Evolutionary conservation across 2,113 vertebrate genomes (phyloP).

Genomic region (Setophaga kirtlandii): DNA sequence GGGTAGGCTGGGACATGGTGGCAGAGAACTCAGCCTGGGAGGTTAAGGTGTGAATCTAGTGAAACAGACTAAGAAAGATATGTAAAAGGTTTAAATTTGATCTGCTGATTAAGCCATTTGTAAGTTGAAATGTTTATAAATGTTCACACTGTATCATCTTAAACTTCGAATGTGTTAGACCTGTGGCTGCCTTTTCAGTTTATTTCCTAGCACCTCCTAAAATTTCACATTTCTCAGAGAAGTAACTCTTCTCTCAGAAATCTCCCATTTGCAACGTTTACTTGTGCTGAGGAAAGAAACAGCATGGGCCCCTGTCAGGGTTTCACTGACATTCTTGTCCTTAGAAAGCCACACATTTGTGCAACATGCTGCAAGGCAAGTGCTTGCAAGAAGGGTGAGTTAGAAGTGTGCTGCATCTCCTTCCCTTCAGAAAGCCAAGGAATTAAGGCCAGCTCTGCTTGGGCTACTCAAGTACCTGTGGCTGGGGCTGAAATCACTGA

Average conservation of each 20-base stretch:
- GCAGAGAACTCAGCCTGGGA: not conserved
- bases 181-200: not conserved
- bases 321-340: not conserved
- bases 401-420: not conserved
- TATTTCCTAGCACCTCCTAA: not conserved
- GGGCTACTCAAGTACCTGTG: not conserved
- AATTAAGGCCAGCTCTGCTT: not conserved
- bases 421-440: not conserved
- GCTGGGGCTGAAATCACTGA: not conserved
- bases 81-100: not conserved
- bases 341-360: not conserved
- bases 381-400: not conserved
- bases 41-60: not conserved
- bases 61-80: not conserved
- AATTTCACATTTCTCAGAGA: not conserved
- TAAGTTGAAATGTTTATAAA: not conserved
- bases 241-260: not conserved
- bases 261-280: not conserved
- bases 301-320: not conserved
- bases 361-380: not conserved
- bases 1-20: not conserved
- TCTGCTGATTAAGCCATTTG: not conserved
- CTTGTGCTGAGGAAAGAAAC: not conserved
- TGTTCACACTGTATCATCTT: not conserved
- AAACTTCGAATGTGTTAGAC: conserved; percentile 19